Base-by-base conservation (phyloP, 2,797 vertebrate species). In the Loris lydekkerianus region DNA sequence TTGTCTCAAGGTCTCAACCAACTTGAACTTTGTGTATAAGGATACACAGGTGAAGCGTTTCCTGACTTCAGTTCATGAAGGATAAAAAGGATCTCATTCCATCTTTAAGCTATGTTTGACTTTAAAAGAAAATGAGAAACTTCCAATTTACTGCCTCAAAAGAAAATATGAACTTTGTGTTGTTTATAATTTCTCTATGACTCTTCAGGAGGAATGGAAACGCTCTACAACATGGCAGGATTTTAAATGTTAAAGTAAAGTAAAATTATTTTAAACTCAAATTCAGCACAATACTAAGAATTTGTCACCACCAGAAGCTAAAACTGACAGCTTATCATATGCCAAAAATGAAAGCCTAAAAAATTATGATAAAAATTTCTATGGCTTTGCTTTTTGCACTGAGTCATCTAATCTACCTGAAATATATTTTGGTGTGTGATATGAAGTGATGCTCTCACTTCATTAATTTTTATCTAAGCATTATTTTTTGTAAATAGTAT, bases 151-250 rank as follows among this genome's bases (percentile, higher is more conserved):
- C 86, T 96, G 63, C 76, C 72, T 92, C 93, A 86, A 95, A 10
- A 94, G 65, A 96, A 96, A 10, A 96, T 91, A 86, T 67, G 34
- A 58, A 10, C 20, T 97, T 97, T 85, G 20, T 7, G 20, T 29
- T 78, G 21, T 86, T 78, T 72, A 46, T 46, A 75, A 82, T 75
- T 88, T 70, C 34, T 63, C 65, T 70, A 58, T 82, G 56, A 95
- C 15, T 40, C 14, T 73, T 69, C 17, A 77, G 97, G 95, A 23
- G 72, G 95, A 97, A 93, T 65, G 91, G 83, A 80, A 53, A 80
- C 5, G 40, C 93, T 95, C 93, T 67, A 95, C 95, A 93, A 80
- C 40, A 63, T 40, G 67, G 69, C 77, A 97, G 18, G 56, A 58
- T 53, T 94, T 49, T 93, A 88, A 95, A 90, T 49, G 34, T 70